phyloP scores from a whole-genome alignment of 1,140 invertebrate species.

The Formica selysi region DNA sequence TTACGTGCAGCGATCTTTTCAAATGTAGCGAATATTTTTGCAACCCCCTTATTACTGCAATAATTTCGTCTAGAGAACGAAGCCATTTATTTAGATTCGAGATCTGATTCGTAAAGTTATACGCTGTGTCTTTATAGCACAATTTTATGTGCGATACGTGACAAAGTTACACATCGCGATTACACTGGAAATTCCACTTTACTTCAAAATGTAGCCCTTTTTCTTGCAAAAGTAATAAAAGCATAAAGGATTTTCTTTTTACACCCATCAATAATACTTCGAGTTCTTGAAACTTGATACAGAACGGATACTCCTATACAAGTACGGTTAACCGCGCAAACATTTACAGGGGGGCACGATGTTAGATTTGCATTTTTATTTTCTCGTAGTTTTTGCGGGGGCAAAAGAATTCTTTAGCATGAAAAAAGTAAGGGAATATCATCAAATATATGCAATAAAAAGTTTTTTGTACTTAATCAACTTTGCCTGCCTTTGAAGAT shows the following conservation, averaged over 20 bases:
- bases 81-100: not conserved
- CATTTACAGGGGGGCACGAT: not conserved
- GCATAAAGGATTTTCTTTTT: not conserved
- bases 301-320: not conserved
- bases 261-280: not conserved
- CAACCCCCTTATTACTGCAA: not conserved
- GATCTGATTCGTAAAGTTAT: constrained; percentile 12
- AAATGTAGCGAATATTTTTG: constrained; percentile 2
- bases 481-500: not conserved
- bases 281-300: constrained; percentile 8
- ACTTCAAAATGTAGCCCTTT: not conserved
- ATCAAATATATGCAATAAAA: constrained; percentile 22
- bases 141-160: constrained; percentile 23
- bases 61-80: not conserved
- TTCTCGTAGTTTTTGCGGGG: not conserved
- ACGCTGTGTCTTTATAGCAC: not conserved
- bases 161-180: constrained; percentile 5
- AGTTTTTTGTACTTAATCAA: not conserved
- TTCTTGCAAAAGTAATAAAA: constrained; percentile 13
- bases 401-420: not conserved
- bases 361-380: constrained; percentile 32
- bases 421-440: not conserved
- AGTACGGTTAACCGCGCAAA: not conserved
- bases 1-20: too few species aligned
- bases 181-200: not conserved